These are phyloP conservation scores for Jacana jacana DNA, from an alignment of 2,113 vertebrate genomes.

Conservation along the genomic window DNA sequence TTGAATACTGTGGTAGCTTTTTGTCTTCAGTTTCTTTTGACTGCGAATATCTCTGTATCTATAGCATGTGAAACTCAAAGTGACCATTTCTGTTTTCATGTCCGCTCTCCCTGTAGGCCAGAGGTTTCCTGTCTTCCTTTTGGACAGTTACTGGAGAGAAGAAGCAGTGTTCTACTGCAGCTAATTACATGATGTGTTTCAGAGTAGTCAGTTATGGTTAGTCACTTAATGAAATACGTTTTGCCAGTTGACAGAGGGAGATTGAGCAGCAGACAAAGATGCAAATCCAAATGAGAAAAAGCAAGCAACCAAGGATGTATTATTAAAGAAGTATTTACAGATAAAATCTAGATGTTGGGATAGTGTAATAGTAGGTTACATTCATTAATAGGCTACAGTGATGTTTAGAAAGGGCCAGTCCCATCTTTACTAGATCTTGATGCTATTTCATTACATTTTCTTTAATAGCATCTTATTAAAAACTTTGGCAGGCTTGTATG, in stretches of 20 bases:
- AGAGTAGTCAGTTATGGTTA: conserved; percentile 15
- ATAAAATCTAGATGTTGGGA: not conserved
- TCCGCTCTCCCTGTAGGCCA: not conserved
- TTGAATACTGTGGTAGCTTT: not conserved
- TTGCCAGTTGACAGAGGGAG: not conserved
- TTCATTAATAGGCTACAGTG: not conserved
- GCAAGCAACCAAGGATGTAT: not conserved
- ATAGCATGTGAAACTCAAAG: not conserved
- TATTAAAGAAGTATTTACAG: not conserved
- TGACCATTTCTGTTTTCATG: not conserved
- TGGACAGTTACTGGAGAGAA: not conserved
- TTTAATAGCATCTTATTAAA: not conserved
- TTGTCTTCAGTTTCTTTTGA: not conserved
- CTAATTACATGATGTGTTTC: not conserved
- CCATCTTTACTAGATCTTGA: not conserved
- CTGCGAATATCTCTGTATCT: not conserved
- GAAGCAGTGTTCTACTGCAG: not conserved
- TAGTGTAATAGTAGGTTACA: not conserved
- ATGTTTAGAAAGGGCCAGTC: not conserved
- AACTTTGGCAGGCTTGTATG: not conserved
- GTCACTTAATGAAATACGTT: conserved; percentile 15
- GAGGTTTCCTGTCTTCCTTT: not conserved
- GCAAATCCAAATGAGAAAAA: not conserved
- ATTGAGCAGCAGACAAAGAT: not conserved
- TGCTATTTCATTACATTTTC: not conserved